These are phyloP conservation scores for Psococerastis gibbosa DNA, from an alignment of 2,888 invertebrate genomes.

Conservation along the genomic window DNA sequence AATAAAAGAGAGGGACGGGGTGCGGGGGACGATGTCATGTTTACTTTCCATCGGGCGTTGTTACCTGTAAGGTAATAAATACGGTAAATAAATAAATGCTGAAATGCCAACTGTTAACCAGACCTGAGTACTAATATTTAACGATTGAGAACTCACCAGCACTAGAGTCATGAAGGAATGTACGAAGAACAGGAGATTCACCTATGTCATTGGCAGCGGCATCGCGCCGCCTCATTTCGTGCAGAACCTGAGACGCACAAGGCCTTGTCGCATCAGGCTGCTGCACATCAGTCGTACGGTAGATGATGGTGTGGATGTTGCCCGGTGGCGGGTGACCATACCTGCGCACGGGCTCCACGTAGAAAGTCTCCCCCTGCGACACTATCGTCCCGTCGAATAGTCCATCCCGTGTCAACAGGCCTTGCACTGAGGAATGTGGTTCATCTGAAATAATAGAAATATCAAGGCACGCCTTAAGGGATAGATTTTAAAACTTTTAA, in stretches of 20 bases:
- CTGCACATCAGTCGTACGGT: constrained; percentile 58
- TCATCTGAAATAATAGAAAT: constrained; percentile 67
- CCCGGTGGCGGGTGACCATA: constrained; percentile 30
- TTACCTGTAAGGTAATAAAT: too few relatives aligned
- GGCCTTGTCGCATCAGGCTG: constrained; percentile 26
- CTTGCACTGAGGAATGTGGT: constrained; percentile 61
- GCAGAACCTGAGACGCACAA: constrained; percentile 42
- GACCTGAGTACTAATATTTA: too few relatives aligned
- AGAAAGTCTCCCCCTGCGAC: constrained; percentile 59
- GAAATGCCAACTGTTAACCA: too few relatives aligned
- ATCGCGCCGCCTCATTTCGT: constrained; percentile 21
- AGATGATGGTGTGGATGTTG: constrained; percentile 65
- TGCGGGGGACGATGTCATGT: too few relatives aligned
- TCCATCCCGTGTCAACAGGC: constrained; percentile 69
- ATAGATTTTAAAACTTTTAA: too few relatives aligned
- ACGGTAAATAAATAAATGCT: too few relatives aligned
- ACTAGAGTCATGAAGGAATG: background rate
- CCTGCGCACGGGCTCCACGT: constrained; percentile 60
- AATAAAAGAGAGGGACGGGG: too few relatives aligned
- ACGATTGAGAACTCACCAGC: constrained; percentile 8
- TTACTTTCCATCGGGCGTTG: too few relatives aligned
- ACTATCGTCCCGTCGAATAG: constrained; percentile 77
- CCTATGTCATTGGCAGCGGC: constrained; percentile 15
- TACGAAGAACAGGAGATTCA: background rate
- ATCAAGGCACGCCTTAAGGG: too few relatives aligned